phyloP scores from a whole-genome alignment of 2,888 invertebrate genomes.

The Machimus atricapillus region DNA sequence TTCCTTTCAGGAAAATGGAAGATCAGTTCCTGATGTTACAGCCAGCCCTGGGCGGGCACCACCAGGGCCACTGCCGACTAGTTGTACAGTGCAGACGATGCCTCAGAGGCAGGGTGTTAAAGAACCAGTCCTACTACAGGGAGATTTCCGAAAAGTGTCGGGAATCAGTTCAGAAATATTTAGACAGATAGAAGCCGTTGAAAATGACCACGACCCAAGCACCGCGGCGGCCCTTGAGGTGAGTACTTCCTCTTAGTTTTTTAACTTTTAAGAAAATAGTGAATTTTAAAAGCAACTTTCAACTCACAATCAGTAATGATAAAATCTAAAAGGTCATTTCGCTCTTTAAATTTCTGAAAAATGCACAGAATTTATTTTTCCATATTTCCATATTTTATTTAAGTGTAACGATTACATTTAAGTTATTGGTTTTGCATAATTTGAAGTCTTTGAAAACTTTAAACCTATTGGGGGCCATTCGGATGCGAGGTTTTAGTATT shows the following conservation, averaged over 20 bases:
- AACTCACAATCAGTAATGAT: too few species aligned
- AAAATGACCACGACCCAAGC: slow-evolving; percentile 93
- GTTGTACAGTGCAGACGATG: slow-evolving; percentile 63
- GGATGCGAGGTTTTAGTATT: too few species aligned
- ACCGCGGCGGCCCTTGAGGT: slow-evolving; percentile 91
- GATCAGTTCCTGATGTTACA: slow-evolving; percentile 90
- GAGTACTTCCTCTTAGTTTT: slow-evolving; percentile 48
- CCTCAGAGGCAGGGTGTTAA: slow-evolving; percentile 60
- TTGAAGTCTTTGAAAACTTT: too few species aligned
- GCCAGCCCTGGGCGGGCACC: slow-evolving; percentile 86
- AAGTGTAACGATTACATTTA: too few species aligned
- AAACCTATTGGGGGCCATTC: too few species aligned
- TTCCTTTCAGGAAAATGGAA: slow-evolving; percentile 80
- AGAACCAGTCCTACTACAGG: slow-evolving; percentile 84
- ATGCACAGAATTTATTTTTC: too few species aligned
- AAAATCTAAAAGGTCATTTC: too few species aligned
- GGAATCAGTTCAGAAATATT: slow-evolving; percentile 96
- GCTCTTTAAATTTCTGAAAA: too few species aligned
- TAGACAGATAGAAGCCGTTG: slow-evolving; percentile 95
- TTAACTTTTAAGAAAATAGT: neutral
- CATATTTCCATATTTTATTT: too few species aligned
- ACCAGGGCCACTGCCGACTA: slow-evolving; percentile 70
- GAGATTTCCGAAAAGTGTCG: slow-evolving; percentile 95
- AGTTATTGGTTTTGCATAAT: too few species aligned
- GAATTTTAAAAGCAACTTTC: too few species aligned